These are phyloP conservation scores for Sarcophaga subvicina DNA, from an alignment of 2,888 invertebrate genomes.

Conservation along the genomic window DNA sequence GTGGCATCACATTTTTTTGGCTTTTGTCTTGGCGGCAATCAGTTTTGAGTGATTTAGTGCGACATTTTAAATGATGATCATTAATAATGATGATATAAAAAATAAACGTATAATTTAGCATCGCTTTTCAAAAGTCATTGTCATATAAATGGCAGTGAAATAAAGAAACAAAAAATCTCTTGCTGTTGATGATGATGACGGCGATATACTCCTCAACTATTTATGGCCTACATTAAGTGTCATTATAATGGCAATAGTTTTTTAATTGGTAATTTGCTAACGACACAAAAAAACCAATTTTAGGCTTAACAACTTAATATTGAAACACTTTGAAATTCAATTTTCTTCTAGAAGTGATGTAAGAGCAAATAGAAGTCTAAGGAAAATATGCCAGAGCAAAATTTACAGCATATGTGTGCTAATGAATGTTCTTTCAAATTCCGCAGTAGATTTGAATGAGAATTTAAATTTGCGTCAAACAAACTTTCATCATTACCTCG, in stretches of 20 bases:
- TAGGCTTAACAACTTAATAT: neutral
- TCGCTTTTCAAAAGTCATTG: conserved; percentile 18
- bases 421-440: too few species aligned
- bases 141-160: neutral
- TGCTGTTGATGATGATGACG: neutral
- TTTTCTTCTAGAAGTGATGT: too few species aligned
- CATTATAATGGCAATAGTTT: neutral
- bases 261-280: neutral
- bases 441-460: too few species aligned
- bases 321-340: too few species aligned
- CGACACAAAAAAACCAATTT: neutral
- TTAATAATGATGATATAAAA: conserved; percentile 39
- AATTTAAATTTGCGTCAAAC: too few species aligned
- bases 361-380: too few species aligned
- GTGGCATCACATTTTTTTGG: neutral
- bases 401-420: too few species aligned
- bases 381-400: too few species aligned
- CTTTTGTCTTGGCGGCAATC: conserved; percentile 9
- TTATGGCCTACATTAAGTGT: neutral
- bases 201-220: neutral
- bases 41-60: conserved; percentile 56
- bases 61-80: conserved; percentile 53
- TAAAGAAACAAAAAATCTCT: neutral
- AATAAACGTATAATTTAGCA: neutral
- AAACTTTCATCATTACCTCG: too few species aligned